A percentile compares a stretch with the other conserved stretches of the same genome.
Evolutionary conservation across 2,113 vertebrate species (phyloP).

Genomic region (Archocentrus centrarchus): DNA sequence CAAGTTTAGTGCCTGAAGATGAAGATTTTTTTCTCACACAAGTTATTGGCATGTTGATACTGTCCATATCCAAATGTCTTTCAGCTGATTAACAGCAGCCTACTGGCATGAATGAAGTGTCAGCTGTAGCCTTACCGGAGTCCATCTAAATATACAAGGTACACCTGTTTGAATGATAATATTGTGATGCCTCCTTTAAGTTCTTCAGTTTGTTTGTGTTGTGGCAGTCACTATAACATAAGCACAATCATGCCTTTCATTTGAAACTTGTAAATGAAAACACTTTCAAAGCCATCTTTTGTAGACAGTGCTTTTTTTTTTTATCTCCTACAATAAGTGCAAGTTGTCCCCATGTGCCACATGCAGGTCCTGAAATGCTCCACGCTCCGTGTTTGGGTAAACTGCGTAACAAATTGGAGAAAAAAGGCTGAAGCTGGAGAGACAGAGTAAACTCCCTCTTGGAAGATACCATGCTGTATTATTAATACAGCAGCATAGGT

Average conservation of each 20-base stretch:
- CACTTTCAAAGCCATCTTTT: constrained; percentile 3
- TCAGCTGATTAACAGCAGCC: too few species aligned
- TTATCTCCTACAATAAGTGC: constrained; percentile 27
- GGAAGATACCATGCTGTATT: constrained; percentile 80
- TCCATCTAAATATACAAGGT: background rate
- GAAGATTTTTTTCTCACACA: background rate
- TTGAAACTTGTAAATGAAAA: constrained; percentile 24
- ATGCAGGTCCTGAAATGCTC: constrained; percentile 42
- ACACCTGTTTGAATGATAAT: background rate
- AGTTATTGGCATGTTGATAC: background rate
- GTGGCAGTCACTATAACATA: background rate
- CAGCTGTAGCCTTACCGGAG: background rate
- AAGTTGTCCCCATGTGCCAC: constrained; percentile 48
- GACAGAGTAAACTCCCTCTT: constrained; percentile 75
- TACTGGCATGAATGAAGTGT: background rate
- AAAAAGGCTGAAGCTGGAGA: constrained; percentile 67
- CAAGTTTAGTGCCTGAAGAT: background rate
- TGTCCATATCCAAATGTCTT: background rate
- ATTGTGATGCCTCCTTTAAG: background rate
- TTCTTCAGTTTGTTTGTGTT: background rate
- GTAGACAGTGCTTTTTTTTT: background rate
- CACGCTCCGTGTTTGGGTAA: constrained; percentile 80
- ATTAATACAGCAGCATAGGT: constrained; percentile 78
- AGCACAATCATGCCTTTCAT: constrained; percentile 2
- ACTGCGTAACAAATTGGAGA: constrained; percentile 82